A percentile compares a stretch with the other conserved stretches of the same genome.
Evolutionary conservation across 2,797 vertebrate species (phyloP).

Genomic region (Artibeus jamaicensis): DNA sequence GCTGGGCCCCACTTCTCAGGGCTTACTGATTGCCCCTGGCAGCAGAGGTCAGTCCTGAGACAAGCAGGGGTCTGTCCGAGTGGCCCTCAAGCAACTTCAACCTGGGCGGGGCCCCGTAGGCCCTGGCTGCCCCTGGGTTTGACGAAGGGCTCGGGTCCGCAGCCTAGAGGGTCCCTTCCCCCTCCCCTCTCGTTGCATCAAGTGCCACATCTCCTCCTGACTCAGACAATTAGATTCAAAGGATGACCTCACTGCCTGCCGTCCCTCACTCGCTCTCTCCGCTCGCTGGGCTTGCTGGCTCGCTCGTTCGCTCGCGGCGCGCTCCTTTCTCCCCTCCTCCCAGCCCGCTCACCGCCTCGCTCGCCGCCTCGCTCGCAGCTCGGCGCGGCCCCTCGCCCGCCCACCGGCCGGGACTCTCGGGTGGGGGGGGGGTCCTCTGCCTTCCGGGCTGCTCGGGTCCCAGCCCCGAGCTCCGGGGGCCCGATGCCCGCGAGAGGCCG

Average conservation of each 20-base stretch:
- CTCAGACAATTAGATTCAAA: conserved; percentile 81
- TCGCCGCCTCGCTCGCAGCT: conserved; percentile 3
- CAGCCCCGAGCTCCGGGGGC: neutral
- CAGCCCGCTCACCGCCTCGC: neutral
- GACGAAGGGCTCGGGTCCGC: neutral
- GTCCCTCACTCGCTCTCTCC: conserved; percentile 73
- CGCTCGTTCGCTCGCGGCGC: conserved; percentile 33
- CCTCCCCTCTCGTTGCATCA: conserved; percentile 66
- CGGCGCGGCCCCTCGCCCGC: neutral
- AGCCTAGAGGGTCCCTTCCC: conserved; percentile 55
- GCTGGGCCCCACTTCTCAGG: neutral
- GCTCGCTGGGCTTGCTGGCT: conserved; percentile 43
- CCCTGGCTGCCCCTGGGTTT: neutral
- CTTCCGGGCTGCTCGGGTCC: neutral
- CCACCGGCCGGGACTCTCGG: neutral
- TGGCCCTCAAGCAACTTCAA: neutral
- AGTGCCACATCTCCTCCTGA: conserved; percentile 81
- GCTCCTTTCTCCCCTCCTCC: conserved; percentile 59
- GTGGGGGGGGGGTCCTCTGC: neutral
- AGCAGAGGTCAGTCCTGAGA: conserved; percentile 51
- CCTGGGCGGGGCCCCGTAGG: neutral
- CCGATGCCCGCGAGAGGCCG: conserved; percentile 58
- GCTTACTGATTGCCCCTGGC: neutral
- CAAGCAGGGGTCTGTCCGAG: neutral
- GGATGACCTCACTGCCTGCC: conserved; percentile 80